Evolutionary conservation across 2,888 invertebrate species (phyloP).

Genomic region (Gerris lacustris): DNA sequence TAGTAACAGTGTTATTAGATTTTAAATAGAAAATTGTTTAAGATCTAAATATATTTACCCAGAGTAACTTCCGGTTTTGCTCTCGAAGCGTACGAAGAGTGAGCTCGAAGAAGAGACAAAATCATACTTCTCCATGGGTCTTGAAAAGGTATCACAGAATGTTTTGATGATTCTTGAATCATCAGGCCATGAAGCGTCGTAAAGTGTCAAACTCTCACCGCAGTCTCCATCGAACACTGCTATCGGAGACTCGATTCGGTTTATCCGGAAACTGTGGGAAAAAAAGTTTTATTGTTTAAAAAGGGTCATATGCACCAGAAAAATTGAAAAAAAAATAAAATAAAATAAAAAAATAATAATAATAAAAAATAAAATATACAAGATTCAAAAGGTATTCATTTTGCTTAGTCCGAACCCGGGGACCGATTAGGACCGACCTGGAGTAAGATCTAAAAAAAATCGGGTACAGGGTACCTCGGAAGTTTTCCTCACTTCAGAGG

Average conservation of each 20-base stretch:
- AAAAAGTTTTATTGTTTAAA: slow-evolving; percentile 11
- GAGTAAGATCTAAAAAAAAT: too few species aligned
- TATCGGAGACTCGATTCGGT: slow-evolving; percentile 78
- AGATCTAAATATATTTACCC: slow-evolving; percentile 43
- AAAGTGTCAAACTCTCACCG: slow-evolving; percentile 77
- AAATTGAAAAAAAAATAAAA: slow-evolving; percentile 32
- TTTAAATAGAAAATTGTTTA: too few species aligned
- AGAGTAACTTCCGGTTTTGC: slow-evolving; percentile 83
- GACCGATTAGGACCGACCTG: too few species aligned
- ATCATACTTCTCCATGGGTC: slow-evolving; percentile 85
- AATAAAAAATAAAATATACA: too few species aligned
- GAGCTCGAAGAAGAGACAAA: slow-evolving; percentile 80
- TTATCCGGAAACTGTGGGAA: slow-evolving; percentile 62
- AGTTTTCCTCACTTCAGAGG: too few species aligned
- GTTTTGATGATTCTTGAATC: slow-evolving; percentile 84
- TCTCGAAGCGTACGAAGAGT: slow-evolving; percentile 76
- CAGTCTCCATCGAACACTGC: slow-evolving; percentile 76
- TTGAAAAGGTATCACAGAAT: slow-evolving; percentile 85
- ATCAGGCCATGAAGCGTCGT: slow-evolving; percentile 77
- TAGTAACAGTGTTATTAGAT: too few species aligned
- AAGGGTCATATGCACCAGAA: slow-evolving; percentile 14
- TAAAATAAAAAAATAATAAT: too few species aligned
- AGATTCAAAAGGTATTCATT: too few species aligned
- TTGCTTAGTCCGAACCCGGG: too few species aligned
- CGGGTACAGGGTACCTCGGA: too few species aligned